phyloP scores from a whole-genome alignment of 2,797 vertebrate species.

The Myotis findleyi region DNA sequence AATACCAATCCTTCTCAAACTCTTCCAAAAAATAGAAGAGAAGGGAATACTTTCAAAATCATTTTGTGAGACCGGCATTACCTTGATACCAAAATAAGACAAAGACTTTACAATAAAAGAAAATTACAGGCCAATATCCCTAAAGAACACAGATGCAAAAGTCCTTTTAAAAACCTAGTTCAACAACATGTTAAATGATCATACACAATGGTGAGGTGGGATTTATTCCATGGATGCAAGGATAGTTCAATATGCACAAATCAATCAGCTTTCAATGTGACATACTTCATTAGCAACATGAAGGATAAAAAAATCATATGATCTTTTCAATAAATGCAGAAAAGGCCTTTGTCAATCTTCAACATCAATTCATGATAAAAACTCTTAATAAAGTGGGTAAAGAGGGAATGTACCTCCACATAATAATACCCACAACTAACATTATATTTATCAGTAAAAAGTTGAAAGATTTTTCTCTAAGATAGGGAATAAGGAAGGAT shows the following conservation, averaged over 20 bases:
- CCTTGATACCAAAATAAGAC: background rate
- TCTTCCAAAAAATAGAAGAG: background rate
- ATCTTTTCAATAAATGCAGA: background rate
- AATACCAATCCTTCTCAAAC: background rate
- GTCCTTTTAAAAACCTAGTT: background rate
- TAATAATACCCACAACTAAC: background rate
- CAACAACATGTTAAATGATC: background rate
- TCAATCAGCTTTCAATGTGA: background rate
- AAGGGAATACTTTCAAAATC: background rate
- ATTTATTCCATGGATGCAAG: background rate
- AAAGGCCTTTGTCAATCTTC: background rate
- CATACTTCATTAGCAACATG: background rate
- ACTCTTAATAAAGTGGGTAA: background rate
- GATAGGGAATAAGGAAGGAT: background rate
- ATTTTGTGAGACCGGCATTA: background rate
- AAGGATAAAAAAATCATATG: background rate
- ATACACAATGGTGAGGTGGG: background rate
- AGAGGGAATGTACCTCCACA: background rate
- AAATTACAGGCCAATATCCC: background rate
- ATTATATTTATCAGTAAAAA: background rate
- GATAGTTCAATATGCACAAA: background rate
- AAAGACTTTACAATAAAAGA: background rate
- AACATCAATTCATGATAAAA: background rate
- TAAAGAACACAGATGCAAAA: background rate
- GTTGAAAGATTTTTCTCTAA: background rate